These are phyloP conservation scores for Cavia aperea DNA, from an alignment of 2,113 vertebrate genomes.

Conservation along the genomic window DNA sequence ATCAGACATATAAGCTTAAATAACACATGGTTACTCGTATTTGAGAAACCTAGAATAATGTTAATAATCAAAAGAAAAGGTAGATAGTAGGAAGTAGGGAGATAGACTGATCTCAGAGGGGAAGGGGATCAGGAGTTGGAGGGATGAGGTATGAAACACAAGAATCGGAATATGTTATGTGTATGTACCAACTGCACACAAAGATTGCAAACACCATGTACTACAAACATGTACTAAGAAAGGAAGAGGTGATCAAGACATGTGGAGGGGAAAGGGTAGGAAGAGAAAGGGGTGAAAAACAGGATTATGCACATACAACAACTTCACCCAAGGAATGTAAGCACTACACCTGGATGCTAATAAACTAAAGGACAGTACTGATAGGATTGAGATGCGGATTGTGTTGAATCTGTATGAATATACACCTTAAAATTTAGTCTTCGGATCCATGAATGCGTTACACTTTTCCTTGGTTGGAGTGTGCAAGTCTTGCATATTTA, in stretches of 20 bases:
- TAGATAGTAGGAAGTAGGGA: too few relatives aligned
- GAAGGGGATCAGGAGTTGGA: neutral
- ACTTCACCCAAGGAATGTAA: too few relatives aligned
- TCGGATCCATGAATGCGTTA: neutral
- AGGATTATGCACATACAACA: neutral
- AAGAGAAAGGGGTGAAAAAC: neutral
- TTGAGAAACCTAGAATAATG: too few relatives aligned
- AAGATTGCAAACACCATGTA: neutral
- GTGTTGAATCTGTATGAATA: neutral
- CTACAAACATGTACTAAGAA: neutral
- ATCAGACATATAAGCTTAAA: too few relatives aligned
- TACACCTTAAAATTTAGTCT: neutral
- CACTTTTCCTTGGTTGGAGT: neutral
- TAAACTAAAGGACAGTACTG: neutral
- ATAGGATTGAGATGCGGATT: neutral
- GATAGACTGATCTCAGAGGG: neutral
- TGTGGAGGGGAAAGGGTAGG: too few relatives aligned
- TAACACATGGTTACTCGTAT: too few relatives aligned
- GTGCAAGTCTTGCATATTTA: neutral
- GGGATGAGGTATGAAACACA: neutral
- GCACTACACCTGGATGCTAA: neutral
- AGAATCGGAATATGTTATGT: neutral
- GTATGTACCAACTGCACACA: neutral
- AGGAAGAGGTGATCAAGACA: neutral
- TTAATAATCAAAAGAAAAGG: too few relatives aligned